A percentile compares a stretch with the other conserved stretches of the same genome.
Evolutionary conservation across 2,797 vertebrate genomes (phyloP).

Genomic region (Phrynocephalus guinanensis): DNA sequence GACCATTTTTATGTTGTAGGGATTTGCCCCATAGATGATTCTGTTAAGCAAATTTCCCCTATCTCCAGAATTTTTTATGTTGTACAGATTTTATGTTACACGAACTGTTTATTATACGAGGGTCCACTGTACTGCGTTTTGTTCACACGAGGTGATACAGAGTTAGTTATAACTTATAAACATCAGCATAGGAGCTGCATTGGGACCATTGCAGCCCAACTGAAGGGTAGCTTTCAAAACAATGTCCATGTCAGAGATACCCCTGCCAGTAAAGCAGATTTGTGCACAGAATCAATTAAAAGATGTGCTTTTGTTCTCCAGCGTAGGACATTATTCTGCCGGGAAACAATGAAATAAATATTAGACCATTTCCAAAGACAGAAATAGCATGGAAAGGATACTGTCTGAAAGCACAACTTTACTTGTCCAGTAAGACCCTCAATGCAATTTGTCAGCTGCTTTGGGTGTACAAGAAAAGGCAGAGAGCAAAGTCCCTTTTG

Average conservation of each 20-base stretch:
- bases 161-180: no score
- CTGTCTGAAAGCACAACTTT: slow-evolving; percentile 45
- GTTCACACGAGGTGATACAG: no score
- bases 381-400: slow-evolving; percentile 26
- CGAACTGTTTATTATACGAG: no score
- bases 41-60: no score
- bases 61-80: no score
- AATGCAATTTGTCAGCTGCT: slow-evolving; percentile 58
- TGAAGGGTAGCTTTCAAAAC: neutral
- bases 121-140: no score
- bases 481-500: slow-evolving; percentile 17
- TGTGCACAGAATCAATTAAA: slow-evolving; percentile 6
- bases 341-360: slow-evolving; percentile 9
- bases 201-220: neutral
- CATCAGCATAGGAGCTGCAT: neutral
- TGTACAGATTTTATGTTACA: no score
- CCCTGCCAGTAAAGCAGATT: neutral
- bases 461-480: slow-evolving; percentile 37
- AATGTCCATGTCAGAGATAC: neutral
- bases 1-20: no score
- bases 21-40: no score
- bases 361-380: neutral
- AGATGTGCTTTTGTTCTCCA: neutral
- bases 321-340: neutral
- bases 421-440: neutral